A percentile compares a stretch with the other conserved stretches of the same genome.
phyloP scores from a whole-genome alignment of 2,113 vertebrate genomes.

The Cyrtonyx montezumae region DNA sequence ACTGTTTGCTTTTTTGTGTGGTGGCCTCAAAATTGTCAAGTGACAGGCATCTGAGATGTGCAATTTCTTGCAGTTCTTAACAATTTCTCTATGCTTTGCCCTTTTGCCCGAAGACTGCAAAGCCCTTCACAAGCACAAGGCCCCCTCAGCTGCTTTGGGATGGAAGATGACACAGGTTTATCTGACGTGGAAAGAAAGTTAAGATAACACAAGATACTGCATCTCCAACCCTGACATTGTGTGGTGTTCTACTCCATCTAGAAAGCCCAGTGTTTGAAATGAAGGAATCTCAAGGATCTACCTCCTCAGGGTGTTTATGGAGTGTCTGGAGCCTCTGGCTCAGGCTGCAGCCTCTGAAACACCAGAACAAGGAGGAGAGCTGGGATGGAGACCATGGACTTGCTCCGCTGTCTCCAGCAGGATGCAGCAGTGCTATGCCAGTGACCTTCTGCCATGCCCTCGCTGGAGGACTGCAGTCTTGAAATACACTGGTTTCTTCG shows the following conservation, averaged over 20 bases:
- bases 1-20: not conserved
- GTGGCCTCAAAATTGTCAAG: not conserved
- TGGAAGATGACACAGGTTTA: rapidly evolving
- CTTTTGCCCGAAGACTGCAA: not conserved
- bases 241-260: not conserved
- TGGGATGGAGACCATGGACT: not conserved
- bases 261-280: not conserved
- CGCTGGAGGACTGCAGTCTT: not conserved
- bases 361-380: not conserved
- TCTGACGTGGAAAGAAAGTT: not conserved
- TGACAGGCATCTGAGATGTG: not conserved
- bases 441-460: not conserved
- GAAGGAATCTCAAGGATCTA: slow-evolving; percentile 12
- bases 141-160: not conserved
- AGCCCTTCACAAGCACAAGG: not conserved
- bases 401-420: not conserved
- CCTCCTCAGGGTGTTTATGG: not conserved
- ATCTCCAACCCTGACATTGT: not conserved
- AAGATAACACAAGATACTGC: not conserved
- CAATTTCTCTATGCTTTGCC: not conserved
- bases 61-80: not conserved
- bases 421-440: not conserved
- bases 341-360: not conserved
- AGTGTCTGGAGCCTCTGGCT: not conserved
- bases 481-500: not conserved